Conservation (phyloP, 2,113 vertebrate genomes). For the Channa maculata region DNA sequence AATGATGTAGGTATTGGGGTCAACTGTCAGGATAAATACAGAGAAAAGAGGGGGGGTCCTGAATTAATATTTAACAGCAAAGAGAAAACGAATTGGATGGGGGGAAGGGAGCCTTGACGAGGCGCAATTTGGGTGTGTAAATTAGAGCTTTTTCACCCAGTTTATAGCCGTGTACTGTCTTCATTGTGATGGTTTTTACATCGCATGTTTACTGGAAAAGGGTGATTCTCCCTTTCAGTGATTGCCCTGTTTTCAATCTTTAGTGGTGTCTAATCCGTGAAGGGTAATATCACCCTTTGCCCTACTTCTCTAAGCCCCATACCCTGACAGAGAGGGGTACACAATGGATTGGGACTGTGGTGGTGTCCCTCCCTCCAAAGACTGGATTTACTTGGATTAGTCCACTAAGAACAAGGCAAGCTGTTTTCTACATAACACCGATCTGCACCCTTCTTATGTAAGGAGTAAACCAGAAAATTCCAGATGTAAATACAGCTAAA, state of each 20-base stretch:
- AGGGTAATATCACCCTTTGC: slow-evolving; percentile 67
- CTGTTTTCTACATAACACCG: slow-evolving; percentile 68
- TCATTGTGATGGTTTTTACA: slow-evolving; percentile 3
- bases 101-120: slow-evolving; percentile 33
- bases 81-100: slow-evolving; percentile 1
- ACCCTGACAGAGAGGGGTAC: slow-evolving; percentile 66
- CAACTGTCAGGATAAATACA: slow-evolving; percentile 72
- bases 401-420: slow-evolving; percentile 77
- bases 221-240: slow-evolving; percentile 16
- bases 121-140: slow-evolving; percentile 25
- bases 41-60: slow-evolving; percentile 14
- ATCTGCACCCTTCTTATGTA: slow-evolving; percentile 7
- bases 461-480: background rate
- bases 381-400: slow-evolving; percentile 85
- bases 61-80: slow-evolving; percentile 16
- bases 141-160: slow-evolving; percentile 31
- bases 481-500: slow-evolving; percentile 23
- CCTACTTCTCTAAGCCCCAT: slow-evolving; percentile 69
- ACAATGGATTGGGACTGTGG: slow-evolving; percentile 45
- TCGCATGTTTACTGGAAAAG: background rate
- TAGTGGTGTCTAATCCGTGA: slow-evolving; percentile 52
- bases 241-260: slow-evolving; percentile 15
- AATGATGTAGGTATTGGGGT: slow-evolving; percentile 61
- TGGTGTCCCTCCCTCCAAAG: slow-evolving; percentile 66
- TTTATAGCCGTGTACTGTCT: slow-evolving; percentile 1